These are phyloP conservation scores for Teinopalpus imperialis DNA, from an alignment of 2,888 invertebrate genomes.

Conservation along the genomic window DNA sequence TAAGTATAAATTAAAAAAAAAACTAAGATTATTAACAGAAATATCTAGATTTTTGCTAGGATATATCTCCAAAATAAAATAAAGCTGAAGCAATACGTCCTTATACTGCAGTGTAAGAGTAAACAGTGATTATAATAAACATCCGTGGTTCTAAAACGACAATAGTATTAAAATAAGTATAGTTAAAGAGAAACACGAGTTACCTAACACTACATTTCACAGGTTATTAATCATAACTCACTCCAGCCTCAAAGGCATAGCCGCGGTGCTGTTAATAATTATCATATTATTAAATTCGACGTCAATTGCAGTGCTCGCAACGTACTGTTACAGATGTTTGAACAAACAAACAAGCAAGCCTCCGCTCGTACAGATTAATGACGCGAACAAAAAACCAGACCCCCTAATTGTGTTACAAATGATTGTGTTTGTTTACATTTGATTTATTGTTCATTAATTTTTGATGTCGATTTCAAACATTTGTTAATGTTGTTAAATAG, in stretches of 20 bases:
- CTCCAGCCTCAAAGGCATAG: conserved; percentile 2
- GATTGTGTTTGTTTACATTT: conserved; percentile 48
- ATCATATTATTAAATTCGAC: conserved; percentile 28
- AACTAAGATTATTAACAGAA: no score
- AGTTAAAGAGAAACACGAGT: conserved; percentile 7
- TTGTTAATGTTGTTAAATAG: conserved; percentile 21
- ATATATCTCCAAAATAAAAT: no score
- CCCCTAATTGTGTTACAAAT: conserved; percentile 73
- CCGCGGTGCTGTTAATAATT: conserved; percentile 29
- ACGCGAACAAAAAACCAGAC: conserved; percentile 53
- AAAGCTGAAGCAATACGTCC: no score
- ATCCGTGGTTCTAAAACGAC: no score
- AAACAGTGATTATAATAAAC: no score
- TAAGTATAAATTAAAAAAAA: no score
- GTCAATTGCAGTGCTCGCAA: conserved; percentile 20
- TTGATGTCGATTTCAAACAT: conserved; percentile 21
- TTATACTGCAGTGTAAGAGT: no score
- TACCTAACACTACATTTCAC: conserved; percentile 6
- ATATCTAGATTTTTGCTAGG: no score
- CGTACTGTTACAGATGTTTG: conserved; percentile 43
- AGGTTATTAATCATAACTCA: conserved; percentile 23
- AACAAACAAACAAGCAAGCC: conserved; percentile 57
- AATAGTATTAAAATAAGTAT: not conserved
- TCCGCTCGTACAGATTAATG: conserved; percentile 73
- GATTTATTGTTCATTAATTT: conserved; percentile 52